Base-by-base conservation (phyloP, 1,140 invertebrate genomes). In the Drosophila sp. region DNA sequence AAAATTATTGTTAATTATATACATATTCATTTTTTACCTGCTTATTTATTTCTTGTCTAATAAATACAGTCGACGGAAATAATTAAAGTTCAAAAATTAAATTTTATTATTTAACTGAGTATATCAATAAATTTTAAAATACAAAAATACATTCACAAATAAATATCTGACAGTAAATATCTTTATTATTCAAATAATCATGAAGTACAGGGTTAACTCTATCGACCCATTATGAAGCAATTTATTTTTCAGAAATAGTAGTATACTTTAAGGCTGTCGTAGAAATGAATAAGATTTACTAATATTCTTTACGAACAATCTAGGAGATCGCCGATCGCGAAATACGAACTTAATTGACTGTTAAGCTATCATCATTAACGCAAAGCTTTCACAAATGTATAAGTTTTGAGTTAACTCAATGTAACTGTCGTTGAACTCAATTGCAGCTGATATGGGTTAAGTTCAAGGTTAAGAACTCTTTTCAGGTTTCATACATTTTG, bases 381-480 rank as follows among this genome's bases (percentile, higher is more conserved):
- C 2, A 40, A 43, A 32, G 25, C 11, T 41, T 27, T 3, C 21
- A 27, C 7, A n/a, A n/a, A n/a, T n/a, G 8, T 13, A 34, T 32
- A 8, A 58, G 40, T 9, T 16, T 45, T n/a, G 6, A 13, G 3
- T 45, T 4, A 58, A 45, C 40, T 18, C 5, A 13, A 21, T 40
- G 34, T 40, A 13, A 56, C 2, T 32, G 48, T 65, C 27, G 27
- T 36, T 65, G 40, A 36, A n/a, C 50, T 36, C 62, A 34, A 21
- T 11, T 11, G 14, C n/a, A 16, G 13, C 7, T 59, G 11, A 69
- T 69, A 43, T 61, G 16, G 56, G 46, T 61, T 59, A 53, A 69
- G 56, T 69, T 69, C 65, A 69, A 61, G 65, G 65, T 27, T 46
- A 51, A 41, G 25, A 61, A 16, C 46, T 53, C 57, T 69, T 59